These are phyloP conservation scores for Propithecus deckenii DNA, from an alignment of 2,797 vertebrate species.

Conservation along the genomic window DNA sequence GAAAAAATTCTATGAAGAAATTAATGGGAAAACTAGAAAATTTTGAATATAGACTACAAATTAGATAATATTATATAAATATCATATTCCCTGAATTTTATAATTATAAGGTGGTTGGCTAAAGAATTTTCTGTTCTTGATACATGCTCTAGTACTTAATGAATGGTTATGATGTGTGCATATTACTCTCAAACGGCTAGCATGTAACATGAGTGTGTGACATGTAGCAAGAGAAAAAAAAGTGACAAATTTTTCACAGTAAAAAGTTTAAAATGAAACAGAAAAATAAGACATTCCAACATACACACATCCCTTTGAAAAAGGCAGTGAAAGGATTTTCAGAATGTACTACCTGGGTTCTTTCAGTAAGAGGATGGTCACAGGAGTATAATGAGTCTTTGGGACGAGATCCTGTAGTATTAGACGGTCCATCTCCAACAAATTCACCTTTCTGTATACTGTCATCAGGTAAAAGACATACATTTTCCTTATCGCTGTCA, in stretches of 20 bases:
- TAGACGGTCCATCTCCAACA: neutral
- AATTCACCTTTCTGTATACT: constrained; percentile 70
- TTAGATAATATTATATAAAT: neutral
- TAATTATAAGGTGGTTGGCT: neutral
- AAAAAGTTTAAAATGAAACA: neutral
- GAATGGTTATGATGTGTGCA: neutral
- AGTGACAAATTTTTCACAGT: neutral
- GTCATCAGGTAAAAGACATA: constrained; percentile 70
- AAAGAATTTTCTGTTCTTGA: neutral
- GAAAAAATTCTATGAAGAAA: neutral
- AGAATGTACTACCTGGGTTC: constrained; percentile 80
- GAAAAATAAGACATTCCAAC: neutral
- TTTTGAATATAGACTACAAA: neutral
- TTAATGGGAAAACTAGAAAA: neutral
- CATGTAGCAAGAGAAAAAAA: neutral
- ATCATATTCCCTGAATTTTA: neutral
- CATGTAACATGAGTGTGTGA: neutral
- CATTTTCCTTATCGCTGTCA: constrained; percentile 89
- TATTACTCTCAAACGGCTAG: neutral
- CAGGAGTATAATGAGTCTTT: constrained; percentile 71
- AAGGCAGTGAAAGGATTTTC: neutral
- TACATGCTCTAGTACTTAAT: neutral
- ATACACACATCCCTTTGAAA: neutral
- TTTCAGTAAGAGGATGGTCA: constrained; percentile 80
- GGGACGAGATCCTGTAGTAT: constrained; percentile 63